Evolutionary conservation across 1,140 invertebrate genomes (phyloP), one percentile per base, ranked within the genome.

Genomic region (Drosophila ambigua): DNA sequence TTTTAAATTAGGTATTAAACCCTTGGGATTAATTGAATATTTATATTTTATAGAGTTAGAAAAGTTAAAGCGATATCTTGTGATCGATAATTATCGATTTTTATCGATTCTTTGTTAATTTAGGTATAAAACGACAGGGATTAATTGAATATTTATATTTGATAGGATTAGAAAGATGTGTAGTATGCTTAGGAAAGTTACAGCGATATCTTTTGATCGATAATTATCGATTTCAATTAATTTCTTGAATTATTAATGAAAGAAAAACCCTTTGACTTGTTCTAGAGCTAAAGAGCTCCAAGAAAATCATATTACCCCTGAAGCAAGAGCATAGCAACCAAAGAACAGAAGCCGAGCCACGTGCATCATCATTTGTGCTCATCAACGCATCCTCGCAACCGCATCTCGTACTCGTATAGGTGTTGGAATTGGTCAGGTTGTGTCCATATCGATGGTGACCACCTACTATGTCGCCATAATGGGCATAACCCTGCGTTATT

Each of bases 401-500:
- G 52, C 68, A 77, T 61, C 77, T 50, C 35, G 35, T 13, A 39
- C 35, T 39, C 35, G 35, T 39, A 44, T 87, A 95, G 96, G 96
- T 73, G 93, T 96, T 44, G 96, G 96, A 9, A 96, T 95, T 79
- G 95, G 95, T 2, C 95, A 96, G 91, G 94, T 95, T 24, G 92
- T 96, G 2, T 94, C 96, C 0, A 95, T 95, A 43, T 94, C 94
- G 59, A 93, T 95, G 48, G 94, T 97, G 13, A 93, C 95, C 45
- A 94, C 95, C 2, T 96, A 96, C 90, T 96, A 96, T 89, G 95
- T 95, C 41, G 94, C 95, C 11, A 94, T 96, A 66, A 96, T 96
- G 83, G 94, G 95, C 7, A 93, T 96, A 82, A 95, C 94, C 16
- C 79, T 96, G 5, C 95, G 94, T 74, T 96, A 96, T 81, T 90